These are phyloP conservation scores for Eulemur coronatus DNA, from an alignment of 2,797 vertebrate species.

Conservation along the genomic window DNA sequence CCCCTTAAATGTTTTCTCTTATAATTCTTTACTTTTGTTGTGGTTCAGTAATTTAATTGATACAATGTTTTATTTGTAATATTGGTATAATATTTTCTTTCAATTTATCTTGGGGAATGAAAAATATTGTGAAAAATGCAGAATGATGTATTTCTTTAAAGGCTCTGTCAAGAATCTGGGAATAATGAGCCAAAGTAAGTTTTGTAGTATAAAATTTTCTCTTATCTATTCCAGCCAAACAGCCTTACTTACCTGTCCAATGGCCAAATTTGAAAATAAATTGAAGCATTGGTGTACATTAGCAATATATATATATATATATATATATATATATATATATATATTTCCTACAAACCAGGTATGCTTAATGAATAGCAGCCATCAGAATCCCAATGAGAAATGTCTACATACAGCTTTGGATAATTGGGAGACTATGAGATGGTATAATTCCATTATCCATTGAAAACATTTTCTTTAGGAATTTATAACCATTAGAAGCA, in stretches of 20 bases:
- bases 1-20: slow-evolving; percentile 46
- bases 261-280: neutral
- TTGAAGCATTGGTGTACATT: neutral
- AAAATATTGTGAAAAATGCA: neutral
- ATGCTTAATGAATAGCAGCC: neutral
- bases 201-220: neutral
- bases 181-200: neutral
- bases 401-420: neutral
- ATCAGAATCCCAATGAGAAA: neutral
- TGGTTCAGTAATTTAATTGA: slow-evolving; percentile 40
- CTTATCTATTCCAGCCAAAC: neutral
- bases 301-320: neutral
- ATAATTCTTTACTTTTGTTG: slow-evolving; percentile 44
- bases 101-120: slow-evolving; percentile 60
- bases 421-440: neutral
- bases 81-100: neutral
- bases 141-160: neutral
- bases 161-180: neutral
- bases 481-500: neutral
- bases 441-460: neutral
- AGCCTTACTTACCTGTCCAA: neutral
- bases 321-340: no score
- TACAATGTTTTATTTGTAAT: slow-evolving; percentile 47
- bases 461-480: neutral
- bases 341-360: neutral